Conservation (phyloP, 2,888 invertebrate species). For the Adela reaumurella region DNA sequence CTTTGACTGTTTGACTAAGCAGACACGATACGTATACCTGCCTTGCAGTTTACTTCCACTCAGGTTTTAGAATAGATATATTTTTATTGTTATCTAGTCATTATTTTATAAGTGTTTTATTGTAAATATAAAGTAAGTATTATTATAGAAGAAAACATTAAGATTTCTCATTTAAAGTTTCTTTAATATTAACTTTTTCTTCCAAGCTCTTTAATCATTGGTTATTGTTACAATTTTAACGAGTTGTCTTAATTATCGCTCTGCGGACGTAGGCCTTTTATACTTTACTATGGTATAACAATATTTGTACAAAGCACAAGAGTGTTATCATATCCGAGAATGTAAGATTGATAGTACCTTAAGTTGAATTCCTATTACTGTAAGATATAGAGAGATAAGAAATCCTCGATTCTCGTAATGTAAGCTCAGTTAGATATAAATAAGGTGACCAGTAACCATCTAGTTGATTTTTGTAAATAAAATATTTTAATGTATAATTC, state of each 20-base stretch:
- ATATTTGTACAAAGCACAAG: too few species aligned
- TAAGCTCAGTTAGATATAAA: not conserved
- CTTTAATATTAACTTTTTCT: too few species aligned
- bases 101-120: conserved; percentile 25
- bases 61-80: conserved; percentile 9
- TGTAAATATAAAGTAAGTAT: not conserved
- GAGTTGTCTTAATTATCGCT: too few species aligned
- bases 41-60: not conserved
- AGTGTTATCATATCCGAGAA: not conserved
- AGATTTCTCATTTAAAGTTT: too few species aligned
- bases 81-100: conserved; percentile 50
- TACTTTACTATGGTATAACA: too few species aligned
- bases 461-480: not conserved
- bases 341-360: conserved; percentile 25
- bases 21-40: not conserved
- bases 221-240: too few species aligned
- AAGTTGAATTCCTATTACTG: conserved; percentile 51
- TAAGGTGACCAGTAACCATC: not conserved
- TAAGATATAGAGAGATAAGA: conserved; percentile 19
- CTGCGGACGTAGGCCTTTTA: too few species aligned
- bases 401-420: not conserved
- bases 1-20: conserved; percentile 7
- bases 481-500: not conserved
- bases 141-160: too few species aligned
- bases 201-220: too few species aligned